Evolutionary conservation across 1,140 invertebrate genomes (phyloP).

Genomic region (Drosophila azteca): DNA sequence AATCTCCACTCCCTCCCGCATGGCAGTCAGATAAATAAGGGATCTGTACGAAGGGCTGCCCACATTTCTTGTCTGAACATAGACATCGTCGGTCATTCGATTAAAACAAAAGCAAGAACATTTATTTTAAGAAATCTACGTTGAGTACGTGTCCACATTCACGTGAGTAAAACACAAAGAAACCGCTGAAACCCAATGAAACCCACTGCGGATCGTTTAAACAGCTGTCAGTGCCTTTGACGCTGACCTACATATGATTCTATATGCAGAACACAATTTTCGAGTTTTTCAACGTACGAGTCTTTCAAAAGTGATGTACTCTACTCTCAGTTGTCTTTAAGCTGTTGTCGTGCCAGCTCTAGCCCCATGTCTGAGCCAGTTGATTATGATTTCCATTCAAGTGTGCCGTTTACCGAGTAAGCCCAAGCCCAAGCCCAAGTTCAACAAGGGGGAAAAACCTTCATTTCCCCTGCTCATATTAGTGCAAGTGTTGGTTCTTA

Average conservation of each 20-base stretch:
- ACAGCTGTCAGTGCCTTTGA: constrained; percentile 37
- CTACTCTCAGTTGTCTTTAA: constrained; percentile 14
- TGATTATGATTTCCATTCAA: constrained; percentile 27
- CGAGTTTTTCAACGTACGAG: background rate
- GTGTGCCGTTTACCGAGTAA: constrained; percentile 32
- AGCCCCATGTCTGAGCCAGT: constrained; percentile 7
- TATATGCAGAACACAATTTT: background rate
- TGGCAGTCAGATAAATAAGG: constrained; percentile 32
- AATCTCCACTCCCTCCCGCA: constrained; percentile 15
- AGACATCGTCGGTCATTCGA: constrained; percentile 23
- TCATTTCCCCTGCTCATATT: background rate
- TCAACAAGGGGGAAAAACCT: constrained; percentile 11
- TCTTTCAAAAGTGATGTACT: too few relatives aligned
- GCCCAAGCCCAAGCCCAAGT: constrained; percentile 15
- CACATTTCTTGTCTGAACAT: constrained; percentile 14
- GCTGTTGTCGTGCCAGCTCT: constrained; percentile 7
- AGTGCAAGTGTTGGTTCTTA: constrained; percentile 45
- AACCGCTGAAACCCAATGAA: background rate
- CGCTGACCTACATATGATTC: constrained; percentile 24
- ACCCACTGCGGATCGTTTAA: constrained; percentile 26
- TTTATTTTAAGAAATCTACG: too few relatives aligned
- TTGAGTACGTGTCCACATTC: background rate
- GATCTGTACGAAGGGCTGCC: constrained; percentile 15
- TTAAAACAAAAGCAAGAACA: too few relatives aligned
- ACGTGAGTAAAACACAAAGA: constrained; percentile 27